Evolutionary conservation across 2,797 vertebrate species (phyloP).

Genomic region (Helarctos malayanus): DNA sequence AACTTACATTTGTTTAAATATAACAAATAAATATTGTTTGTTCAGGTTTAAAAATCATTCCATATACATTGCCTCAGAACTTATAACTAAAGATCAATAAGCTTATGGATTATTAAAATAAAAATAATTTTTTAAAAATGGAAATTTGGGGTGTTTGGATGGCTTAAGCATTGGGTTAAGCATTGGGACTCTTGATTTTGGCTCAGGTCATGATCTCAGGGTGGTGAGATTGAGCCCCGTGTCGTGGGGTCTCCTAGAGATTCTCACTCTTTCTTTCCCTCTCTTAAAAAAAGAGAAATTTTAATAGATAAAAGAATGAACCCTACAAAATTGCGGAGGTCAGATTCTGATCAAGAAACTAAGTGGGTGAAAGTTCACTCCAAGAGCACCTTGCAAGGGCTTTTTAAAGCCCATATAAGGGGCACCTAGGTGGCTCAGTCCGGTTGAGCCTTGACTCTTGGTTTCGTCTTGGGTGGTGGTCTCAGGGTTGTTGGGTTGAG

Average conservation of each 20-base stretch:
- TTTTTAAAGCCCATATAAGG: not conserved
- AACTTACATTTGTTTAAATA: not conserved
- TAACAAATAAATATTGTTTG: not conserved
- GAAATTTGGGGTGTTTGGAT: not conserved
- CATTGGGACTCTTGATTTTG: not conserved
- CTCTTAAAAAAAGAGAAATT: not conserved
- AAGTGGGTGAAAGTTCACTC: not conserved
- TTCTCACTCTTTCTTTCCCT: not conserved
- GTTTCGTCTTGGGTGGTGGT: not conserved
- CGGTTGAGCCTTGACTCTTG: not conserved
- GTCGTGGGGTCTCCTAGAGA: not conserved
- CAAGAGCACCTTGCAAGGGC: not conserved
- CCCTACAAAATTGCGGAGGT: not conserved
- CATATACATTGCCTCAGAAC: not conserved
- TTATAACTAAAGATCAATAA: not conserved
- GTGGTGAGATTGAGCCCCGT: not conserved
- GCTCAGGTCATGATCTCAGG: not conserved
- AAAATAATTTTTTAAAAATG: constrained; percentile 5
- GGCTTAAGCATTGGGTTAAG: not conserved
- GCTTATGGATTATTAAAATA: not conserved
- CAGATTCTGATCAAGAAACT: not conserved
- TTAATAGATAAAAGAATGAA: not conserved
- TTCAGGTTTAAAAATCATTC: constrained; percentile 28
- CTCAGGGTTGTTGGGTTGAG: not conserved
- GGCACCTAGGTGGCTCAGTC: not conserved